Evolutionary conservation across 2,888 invertebrate species (phyloP).

Genomic region (Pollenia labialis): DNA sequence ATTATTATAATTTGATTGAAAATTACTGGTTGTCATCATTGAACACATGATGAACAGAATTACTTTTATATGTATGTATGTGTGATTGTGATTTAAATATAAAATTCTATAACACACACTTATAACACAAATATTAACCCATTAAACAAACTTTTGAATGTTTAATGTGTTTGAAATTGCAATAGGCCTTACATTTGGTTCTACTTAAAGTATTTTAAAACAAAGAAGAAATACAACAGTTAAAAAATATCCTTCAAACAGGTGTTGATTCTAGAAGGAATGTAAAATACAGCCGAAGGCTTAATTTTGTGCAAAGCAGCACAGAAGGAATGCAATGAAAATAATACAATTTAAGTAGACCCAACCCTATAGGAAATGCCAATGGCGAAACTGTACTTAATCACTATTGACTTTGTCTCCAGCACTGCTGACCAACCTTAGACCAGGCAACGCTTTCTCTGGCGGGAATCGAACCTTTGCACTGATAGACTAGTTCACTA

Average conservation of each 20-base stretch:
- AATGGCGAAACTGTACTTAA: too few relatives aligned
- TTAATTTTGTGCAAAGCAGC: conserved; percentile 4
- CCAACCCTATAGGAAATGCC: not conserved
- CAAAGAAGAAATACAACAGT: not conserved
- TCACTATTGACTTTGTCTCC: too few relatives aligned
- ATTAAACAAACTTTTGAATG: not conserved
- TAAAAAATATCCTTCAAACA: conserved; percentile 52
- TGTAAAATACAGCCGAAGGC: conserved; percentile 38
- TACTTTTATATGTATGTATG: not conserved
- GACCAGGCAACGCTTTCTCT: too few relatives aligned
- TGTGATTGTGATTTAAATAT: not conserved
- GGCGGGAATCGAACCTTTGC: too few relatives aligned
- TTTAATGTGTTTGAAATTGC: conserved; percentile 19
- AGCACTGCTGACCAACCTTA: too few relatives aligned
- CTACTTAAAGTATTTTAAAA: conserved; percentile 3
- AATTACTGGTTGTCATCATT: conserved; percentile 44
- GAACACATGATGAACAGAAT: conserved; percentile 50
- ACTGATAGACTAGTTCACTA: too few relatives aligned
- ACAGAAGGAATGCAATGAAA: conserved; percentile 31
- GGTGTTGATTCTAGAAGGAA: conserved; percentile 47
- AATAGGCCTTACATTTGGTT: conserved; percentile 41
- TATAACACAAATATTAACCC: not conserved
- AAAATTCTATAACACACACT: not conserved
- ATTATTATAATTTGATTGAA: conserved; percentile 42
- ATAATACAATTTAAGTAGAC: conserved; percentile 50